Conservation (phyloP, 1,140 invertebrate species). For the Aporrectodea caliginosa region DNA sequence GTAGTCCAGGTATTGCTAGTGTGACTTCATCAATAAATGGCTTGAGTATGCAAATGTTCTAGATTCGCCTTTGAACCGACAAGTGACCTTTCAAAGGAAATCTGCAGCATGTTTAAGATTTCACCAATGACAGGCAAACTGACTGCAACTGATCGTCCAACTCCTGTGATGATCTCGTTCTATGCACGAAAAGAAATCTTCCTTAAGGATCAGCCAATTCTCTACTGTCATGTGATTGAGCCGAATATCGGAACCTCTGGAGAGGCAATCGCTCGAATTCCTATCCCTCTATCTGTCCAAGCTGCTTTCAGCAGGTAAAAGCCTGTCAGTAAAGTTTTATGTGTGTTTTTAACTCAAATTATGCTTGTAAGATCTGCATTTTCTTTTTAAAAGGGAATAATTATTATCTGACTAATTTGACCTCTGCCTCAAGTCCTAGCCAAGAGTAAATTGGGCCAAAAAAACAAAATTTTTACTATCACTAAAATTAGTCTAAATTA, state of each 20-base stretch:
- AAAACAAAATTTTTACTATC: too few relatives aligned
- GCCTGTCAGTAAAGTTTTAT: too few relatives aligned
- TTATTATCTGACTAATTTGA: too few relatives aligned
- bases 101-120: slow-evolving; percentile 47
- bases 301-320: slow-evolving; percentile 54
- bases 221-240: slow-evolving; percentile 54
- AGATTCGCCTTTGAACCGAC: slow-evolving; percentile 50
- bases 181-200: slow-evolving; percentile 46
- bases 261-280: slow-evolving; percentile 53
- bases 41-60: slow-evolving; percentile 33
- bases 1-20: too few relatives aligned
- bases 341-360: too few relatives aligned
- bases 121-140: slow-evolving; percentile 47
- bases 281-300: slow-evolving; percentile 53
- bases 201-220: slow-evolving; percentile 50
- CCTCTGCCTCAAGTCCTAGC: too few relatives aligned
- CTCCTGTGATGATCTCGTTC: slow-evolving; percentile 45
- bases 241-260: slow-evolving; percentile 48
- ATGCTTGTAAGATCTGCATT: too few relatives aligned
- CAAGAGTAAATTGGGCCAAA: too few relatives aligned
- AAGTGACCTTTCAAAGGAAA: slow-evolving; percentile 41
- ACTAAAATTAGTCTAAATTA: too few relatives aligned
- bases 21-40: too few relatives aligned
- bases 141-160: slow-evolving; percentile 47
- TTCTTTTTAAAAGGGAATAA: too few relatives aligned